Conservation (phyloP, 1,140 invertebrate species). For the Pinna nobilis region DNA sequence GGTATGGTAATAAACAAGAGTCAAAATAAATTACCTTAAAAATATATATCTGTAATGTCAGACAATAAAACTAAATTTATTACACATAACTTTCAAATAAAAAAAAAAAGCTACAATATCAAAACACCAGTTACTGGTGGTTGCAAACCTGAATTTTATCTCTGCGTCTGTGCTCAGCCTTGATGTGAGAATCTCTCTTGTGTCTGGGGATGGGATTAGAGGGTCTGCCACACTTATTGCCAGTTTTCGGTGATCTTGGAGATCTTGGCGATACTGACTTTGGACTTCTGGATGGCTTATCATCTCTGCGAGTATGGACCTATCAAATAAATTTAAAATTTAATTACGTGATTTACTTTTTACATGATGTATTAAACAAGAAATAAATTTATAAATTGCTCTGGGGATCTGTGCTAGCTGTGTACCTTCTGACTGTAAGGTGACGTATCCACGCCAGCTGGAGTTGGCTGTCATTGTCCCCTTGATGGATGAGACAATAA, state of each 20-base stretch:
- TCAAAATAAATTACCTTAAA: too few species aligned
- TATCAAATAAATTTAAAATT: too few species aligned
- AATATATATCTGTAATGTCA: too few species aligned
- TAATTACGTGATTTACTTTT: too few species aligned
- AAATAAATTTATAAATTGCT: too few species aligned
- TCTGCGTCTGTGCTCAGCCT: slow-evolving; percentile 96
- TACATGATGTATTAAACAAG: too few species aligned
- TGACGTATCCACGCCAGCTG: too few species aligned
- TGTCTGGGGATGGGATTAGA: slow-evolving; percentile 70
- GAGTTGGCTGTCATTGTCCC: too few species aligned
- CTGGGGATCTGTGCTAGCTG: background rate
- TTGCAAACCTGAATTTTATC: slow-evolving; percentile 90
- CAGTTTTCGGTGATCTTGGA: background rate
- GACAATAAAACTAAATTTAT: too few species aligned
- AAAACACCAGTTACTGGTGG: background rate
- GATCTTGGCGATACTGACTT: slow-evolving; percentile 19
- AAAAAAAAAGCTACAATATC: slow-evolving; percentile 20
- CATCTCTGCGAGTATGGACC: background rate
- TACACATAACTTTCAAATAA: background rate
- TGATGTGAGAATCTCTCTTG: slow-evolving; percentile 87
- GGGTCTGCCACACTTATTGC: slow-evolving; percentile 61
- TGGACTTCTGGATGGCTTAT: slow-evolving; percentile 4
- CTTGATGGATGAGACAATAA: too few species aligned
- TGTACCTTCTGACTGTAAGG: too few species aligned
- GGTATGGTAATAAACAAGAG: too few species aligned